A percentile compares a stretch with the other conserved stretches of the same genome.
These are phyloP conservation scores for Ia io DNA, from an alignment of 2,113 vertebrate species.

Conservation along the genomic window DNA sequence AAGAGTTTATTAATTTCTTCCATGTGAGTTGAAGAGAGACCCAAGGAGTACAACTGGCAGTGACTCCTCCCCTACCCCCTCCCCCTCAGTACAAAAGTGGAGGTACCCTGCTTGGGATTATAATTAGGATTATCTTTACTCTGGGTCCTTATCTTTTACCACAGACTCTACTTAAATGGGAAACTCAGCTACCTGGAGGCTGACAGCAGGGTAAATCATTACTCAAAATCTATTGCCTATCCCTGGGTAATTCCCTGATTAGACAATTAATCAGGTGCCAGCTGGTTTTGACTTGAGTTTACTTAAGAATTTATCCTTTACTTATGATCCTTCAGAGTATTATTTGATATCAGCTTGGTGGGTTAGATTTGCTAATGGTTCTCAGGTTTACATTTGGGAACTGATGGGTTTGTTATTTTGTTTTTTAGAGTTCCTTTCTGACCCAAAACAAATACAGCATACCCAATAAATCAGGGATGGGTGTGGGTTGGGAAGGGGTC, in stretches of 20 bases:
- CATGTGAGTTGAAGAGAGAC: neutral
- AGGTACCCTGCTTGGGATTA: neutral
- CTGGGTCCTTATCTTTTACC: constrained; percentile 8
- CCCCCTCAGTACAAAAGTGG: neutral
- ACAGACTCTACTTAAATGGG: constrained; percentile 33
- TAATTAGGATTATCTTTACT: constrained; percentile 45
- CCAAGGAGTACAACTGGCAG: neutral
- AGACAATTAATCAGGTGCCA: neutral
- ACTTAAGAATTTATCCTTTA: neutral
- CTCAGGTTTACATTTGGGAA: neutral
- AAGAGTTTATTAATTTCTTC: neutral
- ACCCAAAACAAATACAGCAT: neutral
- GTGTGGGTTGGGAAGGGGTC: neutral
- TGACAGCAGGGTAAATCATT: neutral
- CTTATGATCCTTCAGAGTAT: neutral
- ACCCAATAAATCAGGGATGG: neutral
- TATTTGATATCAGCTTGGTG: neutral
- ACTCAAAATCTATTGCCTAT: constrained; percentile 4
- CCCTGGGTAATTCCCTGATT: neutral
- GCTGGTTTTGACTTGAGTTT: neutral
- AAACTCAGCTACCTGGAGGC: constrained; percentile 29
- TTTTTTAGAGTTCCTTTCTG: neutral
- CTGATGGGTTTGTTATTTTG: neutral
- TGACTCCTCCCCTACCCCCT: no score
- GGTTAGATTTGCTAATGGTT: neutral